These are phyloP conservation scores for Ennomos erosarius DNA, from an alignment of 2,888 invertebrate species.

Conservation along the genomic window DNA sequence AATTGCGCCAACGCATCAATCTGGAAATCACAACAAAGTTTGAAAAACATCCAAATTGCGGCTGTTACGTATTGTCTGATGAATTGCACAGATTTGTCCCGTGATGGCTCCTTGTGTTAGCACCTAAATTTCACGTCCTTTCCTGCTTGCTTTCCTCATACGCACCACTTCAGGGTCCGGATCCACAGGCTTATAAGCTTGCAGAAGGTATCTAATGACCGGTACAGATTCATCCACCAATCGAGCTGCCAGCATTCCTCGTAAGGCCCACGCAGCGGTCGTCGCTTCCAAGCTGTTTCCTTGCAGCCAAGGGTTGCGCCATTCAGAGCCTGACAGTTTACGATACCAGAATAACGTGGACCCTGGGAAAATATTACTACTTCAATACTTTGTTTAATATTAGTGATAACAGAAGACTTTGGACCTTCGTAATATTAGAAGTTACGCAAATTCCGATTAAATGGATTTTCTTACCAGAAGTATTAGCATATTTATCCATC, in stretches of 20 bases:
- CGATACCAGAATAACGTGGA: constrained; percentile 75
- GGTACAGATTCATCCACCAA: constrained; percentile 68
- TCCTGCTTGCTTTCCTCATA: background rate
- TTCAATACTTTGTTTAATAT: no score
- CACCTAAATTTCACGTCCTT: no score
- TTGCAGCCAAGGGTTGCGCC: constrained; percentile 76
- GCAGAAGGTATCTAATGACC: constrained; percentile 69
- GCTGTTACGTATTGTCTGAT: background rate
- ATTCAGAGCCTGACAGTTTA: constrained; percentile 62
- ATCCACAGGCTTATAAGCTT: constrained; percentile 58
- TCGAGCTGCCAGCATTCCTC: constrained; percentile 86
- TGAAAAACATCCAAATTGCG: background rate
- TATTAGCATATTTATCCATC: constrained; percentile 78
- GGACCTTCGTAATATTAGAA: no score
- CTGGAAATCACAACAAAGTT: constrained; percentile 48
- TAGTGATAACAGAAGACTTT: background rate
- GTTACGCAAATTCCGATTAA: no score
- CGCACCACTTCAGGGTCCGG: constrained; percentile 76
- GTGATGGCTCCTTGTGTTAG: no score
- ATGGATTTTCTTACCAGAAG: constrained; percentile 61
- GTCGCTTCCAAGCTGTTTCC: constrained; percentile 86
- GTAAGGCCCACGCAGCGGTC: constrained; percentile 94
- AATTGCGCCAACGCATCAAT: constrained; percentile 80
- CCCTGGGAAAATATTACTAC: constrained; percentile 46
- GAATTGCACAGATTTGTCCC: background rate